These are phyloP conservation scores for Zaprionus tsacasi DNA, from an alignment of 1,140 invertebrate species.

Conservation along the genomic window DNA sequence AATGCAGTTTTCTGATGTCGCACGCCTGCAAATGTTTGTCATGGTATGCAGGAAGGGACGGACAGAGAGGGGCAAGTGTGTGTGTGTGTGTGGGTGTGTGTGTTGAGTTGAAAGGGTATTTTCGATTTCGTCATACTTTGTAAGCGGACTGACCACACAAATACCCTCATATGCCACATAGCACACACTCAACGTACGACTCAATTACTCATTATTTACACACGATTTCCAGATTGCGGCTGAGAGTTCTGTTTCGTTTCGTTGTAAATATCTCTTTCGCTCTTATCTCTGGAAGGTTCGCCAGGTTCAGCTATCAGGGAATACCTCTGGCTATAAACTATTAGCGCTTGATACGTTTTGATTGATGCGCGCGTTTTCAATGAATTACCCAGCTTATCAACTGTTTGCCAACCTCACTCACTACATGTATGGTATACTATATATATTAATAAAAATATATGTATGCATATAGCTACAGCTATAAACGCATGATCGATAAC, in stretches of 20 bases:
- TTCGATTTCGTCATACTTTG: constrained; percentile 45
- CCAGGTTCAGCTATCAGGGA: constrained; percentile 35
- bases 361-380: constrained; percentile 19
- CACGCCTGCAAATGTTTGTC: constrained; percentile 58
- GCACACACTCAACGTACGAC: neutral
- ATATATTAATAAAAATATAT: neutral
- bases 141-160: constrained; percentile 3
- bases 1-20: constrained; percentile 24
- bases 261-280: neutral
- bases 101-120: constrained; percentile 1
- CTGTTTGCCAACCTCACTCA: neutral
- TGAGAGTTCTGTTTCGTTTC: constrained; percentile 22
- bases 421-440: neutral
- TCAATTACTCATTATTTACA: constrained; percentile 41
- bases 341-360: constrained; percentile 27
- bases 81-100: neutral
- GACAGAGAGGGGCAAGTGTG: neutral
- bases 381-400: neutral
- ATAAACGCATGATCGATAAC: neutral
- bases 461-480: neutral
- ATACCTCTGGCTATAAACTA: constrained; percentile 50
- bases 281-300: constrained; percentile 25
- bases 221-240: constrained; percentile 27
- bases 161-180: no score
- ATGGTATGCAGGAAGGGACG: neutral